Evolutionary conservation across 2,888 invertebrate species (phyloP).

Genomic region (Seira musarum): DNA sequence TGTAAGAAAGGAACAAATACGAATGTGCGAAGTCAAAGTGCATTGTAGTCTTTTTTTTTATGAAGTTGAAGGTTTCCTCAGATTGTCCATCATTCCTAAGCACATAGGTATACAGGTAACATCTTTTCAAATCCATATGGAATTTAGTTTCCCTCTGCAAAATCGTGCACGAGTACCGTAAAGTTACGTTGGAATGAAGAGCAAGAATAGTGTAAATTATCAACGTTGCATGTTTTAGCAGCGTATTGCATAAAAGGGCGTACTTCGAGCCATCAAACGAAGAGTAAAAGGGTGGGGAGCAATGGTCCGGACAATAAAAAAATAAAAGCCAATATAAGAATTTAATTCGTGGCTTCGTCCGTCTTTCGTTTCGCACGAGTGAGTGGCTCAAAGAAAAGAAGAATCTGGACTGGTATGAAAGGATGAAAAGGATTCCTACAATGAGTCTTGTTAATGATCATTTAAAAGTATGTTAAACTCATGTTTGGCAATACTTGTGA

Average conservation of each 20-base stretch:
- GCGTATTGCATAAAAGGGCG: slow-evolving; percentile 58
- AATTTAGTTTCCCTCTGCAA: too few relatives aligned
- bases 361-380: slow-evolving; percentile 54
- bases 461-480: slow-evolving; percentile 20
- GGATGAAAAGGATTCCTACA: neutral
- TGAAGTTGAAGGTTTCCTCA: too few relatives aligned
- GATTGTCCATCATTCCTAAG: too few relatives aligned
- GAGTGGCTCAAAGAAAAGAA: slow-evolving; percentile 33
- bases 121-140: too few relatives aligned
- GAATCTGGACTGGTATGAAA: neutral
- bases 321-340: slow-evolving; percentile 24
- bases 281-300: slow-evolving; percentile 41
- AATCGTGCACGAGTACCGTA: too few relatives aligned
- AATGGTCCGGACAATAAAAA: slow-evolving; percentile 39
- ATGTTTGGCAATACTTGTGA: slow-evolving; percentile 38
- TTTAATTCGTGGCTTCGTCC: slow-evolving; percentile 20
- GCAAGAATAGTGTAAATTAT: too few relatives aligned
- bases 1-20: slow-evolving; percentile 1
- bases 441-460: neutral
- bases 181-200: too few relatives aligned
- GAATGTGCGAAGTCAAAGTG: neutral
- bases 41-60: too few relatives aligned
- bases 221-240: neutral
- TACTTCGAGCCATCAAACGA: slow-evolving; percentile 20
- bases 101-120: too few relatives aligned